Percentiles rank a stretch among this genome's conserved stretches.
phyloP scores from a whole-genome alignment of 2,113 vertebrate genomes.

The Haliaeetus leucogaster region DNA sequence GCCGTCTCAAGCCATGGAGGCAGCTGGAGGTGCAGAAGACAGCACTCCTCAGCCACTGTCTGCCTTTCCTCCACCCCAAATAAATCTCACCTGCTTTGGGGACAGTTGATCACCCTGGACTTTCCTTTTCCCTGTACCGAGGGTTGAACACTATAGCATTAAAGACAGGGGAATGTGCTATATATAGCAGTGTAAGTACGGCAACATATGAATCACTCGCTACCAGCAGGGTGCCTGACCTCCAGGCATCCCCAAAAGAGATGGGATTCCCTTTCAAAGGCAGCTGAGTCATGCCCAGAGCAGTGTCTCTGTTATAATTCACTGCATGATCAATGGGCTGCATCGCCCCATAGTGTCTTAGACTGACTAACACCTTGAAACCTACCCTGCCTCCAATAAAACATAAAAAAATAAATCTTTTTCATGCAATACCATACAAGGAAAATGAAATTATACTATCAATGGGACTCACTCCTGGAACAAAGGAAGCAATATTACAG shows the following conservation, averaged over 20 bases:
- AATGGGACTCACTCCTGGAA: neutral
- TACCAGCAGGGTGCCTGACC: neutral
- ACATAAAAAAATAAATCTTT: neutral
- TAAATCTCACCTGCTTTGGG: neutral
- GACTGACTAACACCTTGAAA: neutral
- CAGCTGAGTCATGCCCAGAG: neutral
- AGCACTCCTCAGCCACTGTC: neutral
- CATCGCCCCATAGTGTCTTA: neutral
- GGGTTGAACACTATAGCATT: neutral
- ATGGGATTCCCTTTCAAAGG: neutral
- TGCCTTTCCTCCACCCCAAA: neutral
- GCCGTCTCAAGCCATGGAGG: accelerated
- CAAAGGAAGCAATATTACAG: neutral
- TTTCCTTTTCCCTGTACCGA: neutral
- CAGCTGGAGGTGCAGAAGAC: neutral
- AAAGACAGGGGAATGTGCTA: neutral
- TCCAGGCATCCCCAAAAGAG: neutral
- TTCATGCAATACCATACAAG: neutral
- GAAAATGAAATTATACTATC: neutral
- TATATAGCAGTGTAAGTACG: neutral
- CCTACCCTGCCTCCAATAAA: neutral
- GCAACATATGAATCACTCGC: neutral
- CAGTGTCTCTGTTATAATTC: neutral
- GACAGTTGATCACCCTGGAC: neutral
- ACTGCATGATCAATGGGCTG: neutral